A percentile compares a stretch with the other conserved stretches of the same genome.
Evolutionary conservation across 2,888 invertebrate genomes (phyloP).

Genomic region (Patella caerulea): DNA sequence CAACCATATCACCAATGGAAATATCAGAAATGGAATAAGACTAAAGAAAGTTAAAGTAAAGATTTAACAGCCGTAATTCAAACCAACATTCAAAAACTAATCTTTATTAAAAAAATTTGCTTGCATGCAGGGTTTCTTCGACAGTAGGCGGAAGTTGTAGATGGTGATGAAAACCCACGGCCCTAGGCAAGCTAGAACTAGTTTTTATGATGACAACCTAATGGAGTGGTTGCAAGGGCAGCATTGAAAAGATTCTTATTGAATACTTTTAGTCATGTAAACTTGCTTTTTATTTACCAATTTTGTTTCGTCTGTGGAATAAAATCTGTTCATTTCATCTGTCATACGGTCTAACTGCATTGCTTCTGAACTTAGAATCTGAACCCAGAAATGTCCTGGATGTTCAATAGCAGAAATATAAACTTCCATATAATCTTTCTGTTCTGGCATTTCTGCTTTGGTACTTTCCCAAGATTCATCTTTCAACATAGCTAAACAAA

Average conservation of each 20-base stretch:
- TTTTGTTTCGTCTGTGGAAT: conserved; percentile 67
- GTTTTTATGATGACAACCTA: no score
- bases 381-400: conserved; percentile 88
- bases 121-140: no score
- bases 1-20: conserved; percentile 59
- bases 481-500: neutral
- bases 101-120: no score
- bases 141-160: no score
- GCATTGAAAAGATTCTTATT: no score
- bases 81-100: no score
- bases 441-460: conserved; percentile 22
- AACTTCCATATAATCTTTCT: conserved; percentile 78
- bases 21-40: conserved; percentile 33
- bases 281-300: conserved; percentile 30
- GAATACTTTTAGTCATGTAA: neutral
- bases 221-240: no score
- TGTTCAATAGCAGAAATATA: conserved; percentile 88
- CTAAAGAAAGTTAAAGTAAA: conserved; percentile 33
- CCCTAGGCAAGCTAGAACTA: no score
- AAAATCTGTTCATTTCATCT: conserved; percentile 87
- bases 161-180: no score
- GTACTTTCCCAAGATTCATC: conserved; percentile 15
- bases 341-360: conserved; percentile 85
- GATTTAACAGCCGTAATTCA: neutral
- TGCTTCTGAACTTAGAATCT: conserved; percentile 80